These are phyloP conservation scores for Notothenia rossii DNA, from an alignment of 2,113 vertebrate species.

Conservation along the genomic window DNA sequence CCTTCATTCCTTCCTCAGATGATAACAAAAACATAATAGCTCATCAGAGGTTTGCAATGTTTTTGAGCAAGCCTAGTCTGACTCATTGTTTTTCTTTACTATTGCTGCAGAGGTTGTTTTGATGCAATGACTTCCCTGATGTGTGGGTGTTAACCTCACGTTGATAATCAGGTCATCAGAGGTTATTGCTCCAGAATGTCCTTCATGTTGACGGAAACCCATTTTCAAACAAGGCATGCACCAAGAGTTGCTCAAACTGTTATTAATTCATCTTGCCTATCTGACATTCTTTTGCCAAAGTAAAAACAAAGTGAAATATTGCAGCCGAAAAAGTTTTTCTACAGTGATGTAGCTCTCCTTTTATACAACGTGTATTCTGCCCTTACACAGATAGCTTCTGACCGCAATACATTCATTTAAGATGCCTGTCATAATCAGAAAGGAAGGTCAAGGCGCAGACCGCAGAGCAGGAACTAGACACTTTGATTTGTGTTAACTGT, in stretches of 20 bases:
- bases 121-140: background rate
- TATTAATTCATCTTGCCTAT: background rate
- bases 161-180: slow-evolving; percentile 5
- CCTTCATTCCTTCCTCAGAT: background rate
- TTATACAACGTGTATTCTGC: background rate
- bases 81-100: slow-evolving; percentile 2
- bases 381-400: background rate
- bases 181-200: background rate
- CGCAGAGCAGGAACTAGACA: background rate
- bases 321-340: background rate
- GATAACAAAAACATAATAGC: background rate
- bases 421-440: slow-evolving; percentile 10
- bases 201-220: background rate
- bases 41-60: background rate
- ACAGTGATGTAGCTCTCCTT: background rate
- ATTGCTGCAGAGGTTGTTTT: background rate
- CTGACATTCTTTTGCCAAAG: background rate
- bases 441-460: slow-evolving; percentile 10
- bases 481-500: slow-evolving; percentile 38
- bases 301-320: background rate
- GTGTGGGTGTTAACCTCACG: slow-evolving; percentile 9
- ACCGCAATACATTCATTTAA: slow-evolving; percentile 1
- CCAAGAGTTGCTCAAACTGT: background rate
- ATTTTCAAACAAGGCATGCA: background rate
- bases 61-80: background rate